These are phyloP conservation scores for Elanoides forficatus DNA, from an alignment of 2,113 vertebrate genomes.

Conservation along the genomic window DNA sequence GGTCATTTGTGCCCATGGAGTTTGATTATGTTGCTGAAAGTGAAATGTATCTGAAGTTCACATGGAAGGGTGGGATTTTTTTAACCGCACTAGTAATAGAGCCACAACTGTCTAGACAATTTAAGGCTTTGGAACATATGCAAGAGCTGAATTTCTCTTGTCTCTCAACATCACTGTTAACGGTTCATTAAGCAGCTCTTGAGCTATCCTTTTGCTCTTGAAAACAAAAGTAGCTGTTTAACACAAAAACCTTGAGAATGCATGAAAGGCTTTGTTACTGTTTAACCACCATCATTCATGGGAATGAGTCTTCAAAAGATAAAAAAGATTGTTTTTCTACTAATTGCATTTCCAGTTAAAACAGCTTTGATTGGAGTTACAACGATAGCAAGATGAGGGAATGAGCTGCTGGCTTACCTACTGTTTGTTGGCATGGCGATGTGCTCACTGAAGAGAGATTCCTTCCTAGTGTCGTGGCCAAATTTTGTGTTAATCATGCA, in stretches of 20 bases:
- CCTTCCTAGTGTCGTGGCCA: not conserved
- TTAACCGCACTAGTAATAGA: not conserved
- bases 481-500: not conserved
- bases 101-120: not conserved
- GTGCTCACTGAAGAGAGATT: not conserved
- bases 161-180: not conserved
- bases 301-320: not conserved
- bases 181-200: not conserved
- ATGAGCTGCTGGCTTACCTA: not conserved
- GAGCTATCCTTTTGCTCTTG: not conserved
- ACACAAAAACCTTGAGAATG: not conserved
- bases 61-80: not conserved
- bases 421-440: conserved; percentile 41
- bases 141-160: not conserved
- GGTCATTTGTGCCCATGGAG: not conserved
- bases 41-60: not conserved
- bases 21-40: not conserved
- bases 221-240: not conserved
- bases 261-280: not conserved
- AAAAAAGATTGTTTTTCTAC: not conserved
- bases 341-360: not conserved
- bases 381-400: not conserved
- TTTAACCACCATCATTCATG: not conserved
- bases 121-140: not conserved
- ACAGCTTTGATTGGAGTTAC: not conserved